Evolutionary conservation across 2,888 invertebrate genomes (phyloP), one percentile per base, ranked within the genome.

Genomic region (Xestobium rufovillosum): DNA sequence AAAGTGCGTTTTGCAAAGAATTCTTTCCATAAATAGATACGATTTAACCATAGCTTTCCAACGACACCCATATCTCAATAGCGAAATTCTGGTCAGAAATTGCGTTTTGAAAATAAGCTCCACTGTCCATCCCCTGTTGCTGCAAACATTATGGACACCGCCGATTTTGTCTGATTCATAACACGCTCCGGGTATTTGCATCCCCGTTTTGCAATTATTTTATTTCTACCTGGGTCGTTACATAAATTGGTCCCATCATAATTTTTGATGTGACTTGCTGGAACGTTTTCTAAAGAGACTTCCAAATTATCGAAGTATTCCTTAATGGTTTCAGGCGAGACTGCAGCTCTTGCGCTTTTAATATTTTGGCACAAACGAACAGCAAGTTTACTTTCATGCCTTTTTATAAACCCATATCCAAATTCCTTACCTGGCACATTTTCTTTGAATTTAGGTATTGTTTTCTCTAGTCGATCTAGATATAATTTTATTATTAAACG

Each of bases 61-160:
- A n/a, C n/a, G n/a, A n/a, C n/a, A n/a, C n/a, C n/a, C n/a, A n/a
- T n/a, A n/a, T n/a, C n/a, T n/a, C n/a, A n/a, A n/a, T n/a, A n/a
- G n/a, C n/a, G n/a, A n/a, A n/a, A n/a, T n/a, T n/a, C n/a, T n/a
- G n/a, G n/a, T n/a, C n/a, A n/a, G n/a, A n/a, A n/a, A n/a, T n/a
- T n/a, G n/a, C n/a, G n/a, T n/a, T n/a, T n/a, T n/a, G n/a, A n/a
- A n/a, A n/a, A n/a, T n/a, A n/a, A n/a, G n/a, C n/a, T n/a, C n/a
- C n/a, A n/a, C n/a, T n/a, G n/a, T n/a, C n/a, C n/a, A n/a, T n/a
- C n/a, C n/a, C n/a, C n/a, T n/a, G n/a, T n/a, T n/a, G n/a, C n/a
- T 19, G 23, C 23, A 19, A 19, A 19, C 23, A 19, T 19, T n/a
- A 19, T n/a, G n/a, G 23, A 19, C 23, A n/a, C n/a, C 23, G 23